Evolutionary conservation across 1,140 invertebrate species (phyloP).

Genomic region (Drosophila miranda): DNA sequence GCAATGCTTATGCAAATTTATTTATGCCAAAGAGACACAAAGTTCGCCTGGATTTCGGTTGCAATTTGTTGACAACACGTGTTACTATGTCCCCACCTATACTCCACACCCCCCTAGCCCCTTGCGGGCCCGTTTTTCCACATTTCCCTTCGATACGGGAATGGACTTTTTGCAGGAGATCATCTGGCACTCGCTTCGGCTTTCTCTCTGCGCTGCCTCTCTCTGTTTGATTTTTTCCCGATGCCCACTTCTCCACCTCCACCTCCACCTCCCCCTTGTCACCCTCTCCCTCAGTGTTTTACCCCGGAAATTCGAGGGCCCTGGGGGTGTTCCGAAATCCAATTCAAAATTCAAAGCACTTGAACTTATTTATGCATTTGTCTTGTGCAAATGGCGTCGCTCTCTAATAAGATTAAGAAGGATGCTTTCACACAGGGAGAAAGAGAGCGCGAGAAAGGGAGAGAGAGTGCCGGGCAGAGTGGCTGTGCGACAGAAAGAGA

Average conservation of each 20-base stretch:
- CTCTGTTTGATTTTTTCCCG: too few relatives aligned
- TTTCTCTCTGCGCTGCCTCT: not conserved
- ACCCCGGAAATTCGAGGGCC: not conserved
- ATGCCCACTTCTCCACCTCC: too few relatives aligned
- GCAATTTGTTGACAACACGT: conserved; percentile 77
- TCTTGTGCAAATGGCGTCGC: conserved; percentile 71
- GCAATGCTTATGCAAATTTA: conserved; percentile 75
- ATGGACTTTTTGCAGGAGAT: not conserved
- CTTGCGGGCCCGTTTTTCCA: too few relatives aligned
- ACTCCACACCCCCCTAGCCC: too few relatives aligned
- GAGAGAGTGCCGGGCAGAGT: not conserved
- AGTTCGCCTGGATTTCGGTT: conserved; percentile 68
- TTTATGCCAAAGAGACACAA: conserved; percentile 75
- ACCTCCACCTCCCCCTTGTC: not conserved
- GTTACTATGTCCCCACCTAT: conserved; percentile 35
- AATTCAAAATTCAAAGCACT: conserved; percentile 74
- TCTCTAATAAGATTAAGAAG: conserved; percentile 62
- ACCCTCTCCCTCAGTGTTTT: not conserved
- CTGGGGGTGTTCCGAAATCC: conserved; percentile 47
- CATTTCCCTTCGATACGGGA: too few relatives aligned
- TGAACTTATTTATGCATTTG: conserved; percentile 76
- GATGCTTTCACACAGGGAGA: conserved; percentile 24
- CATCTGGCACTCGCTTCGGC: not conserved
- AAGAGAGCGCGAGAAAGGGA: not conserved
- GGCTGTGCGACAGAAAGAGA: not conserved